Base-by-base conservation (phyloP, 2,888 invertebrate species). In the Diploptera punctata region DNA sequence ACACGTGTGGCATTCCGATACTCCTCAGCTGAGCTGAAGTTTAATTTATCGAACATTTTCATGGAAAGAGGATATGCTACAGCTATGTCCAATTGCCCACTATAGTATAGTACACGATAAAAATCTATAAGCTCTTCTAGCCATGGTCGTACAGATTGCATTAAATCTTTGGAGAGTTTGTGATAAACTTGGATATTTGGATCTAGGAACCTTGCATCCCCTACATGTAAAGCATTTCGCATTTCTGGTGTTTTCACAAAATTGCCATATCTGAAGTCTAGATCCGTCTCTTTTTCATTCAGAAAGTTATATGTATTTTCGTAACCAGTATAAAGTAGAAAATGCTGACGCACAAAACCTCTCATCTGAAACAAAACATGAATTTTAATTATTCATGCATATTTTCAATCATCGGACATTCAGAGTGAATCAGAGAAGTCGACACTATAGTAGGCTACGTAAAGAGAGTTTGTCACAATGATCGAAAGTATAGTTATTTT, bases 91-190 rank as follows among this genome's bases (percentile, higher is more conserved):
- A 85, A 76, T 77, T 85, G 84, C 1, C 85, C 85, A 71, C 79
- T 84, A 77, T 84, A 84, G 70, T 83, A 79, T 78, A 84, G 75
- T 26, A 83, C 83, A 78, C 69, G 72, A 44, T 74, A 77, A 44
- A 86, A 84, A 74, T 88, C 86, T 16, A 88, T 77, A 2, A 88
- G 78, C 72, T 86, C 86, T 75, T 87, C 86, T 0, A 87, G 81
- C 86, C 86, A 86, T 73, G 81, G 81, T 78, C 88, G 89, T 1
- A 88, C 87, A 26, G 88, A 88, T 16, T 82, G 83, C 86, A 87
- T 86, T 76, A 87, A 87, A 77, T 87, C 87, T 0, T 84, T 84
- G 62, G 85, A 83, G 1, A 87, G 81, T 73, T 85, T 85, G 57
- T 82, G 80, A 72, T 87, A 87, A 21, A 87, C 87, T 0, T 33